phyloP scores from a whole-genome alignment of 2,797 vertebrate genomes.

The Tinamus major region DNA sequence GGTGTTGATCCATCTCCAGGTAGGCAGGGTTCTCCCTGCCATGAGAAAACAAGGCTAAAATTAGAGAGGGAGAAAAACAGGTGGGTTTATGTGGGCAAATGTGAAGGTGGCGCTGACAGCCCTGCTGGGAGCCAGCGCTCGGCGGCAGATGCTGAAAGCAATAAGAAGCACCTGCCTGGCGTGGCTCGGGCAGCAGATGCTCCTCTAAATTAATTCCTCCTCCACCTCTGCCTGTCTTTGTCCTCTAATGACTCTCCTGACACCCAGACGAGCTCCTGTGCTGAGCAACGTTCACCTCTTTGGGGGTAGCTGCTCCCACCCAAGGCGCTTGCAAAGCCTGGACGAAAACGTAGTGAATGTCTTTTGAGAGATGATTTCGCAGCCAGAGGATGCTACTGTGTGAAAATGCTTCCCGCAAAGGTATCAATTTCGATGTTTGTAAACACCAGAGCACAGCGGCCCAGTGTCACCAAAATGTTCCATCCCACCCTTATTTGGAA shows the following conservation, averaged over 20 bases:
- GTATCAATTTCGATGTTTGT: neutral
- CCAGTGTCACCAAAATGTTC: neutral
- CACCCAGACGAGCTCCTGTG: neutral
- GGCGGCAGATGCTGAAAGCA: conserved; percentile 4
- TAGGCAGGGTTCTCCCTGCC: neutral
- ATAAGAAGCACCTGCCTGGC: conserved; percentile 48
- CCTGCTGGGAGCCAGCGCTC: neutral
- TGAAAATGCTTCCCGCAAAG: neutral
- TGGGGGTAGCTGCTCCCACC: rapidly evolving
- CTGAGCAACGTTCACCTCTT: neutral
- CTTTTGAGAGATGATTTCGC: neutral
- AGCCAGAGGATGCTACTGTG: neutral
- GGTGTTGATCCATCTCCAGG: neutral
- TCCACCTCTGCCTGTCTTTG: neutral
- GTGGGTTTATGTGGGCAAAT: conserved; percentile 41
- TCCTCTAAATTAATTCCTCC: conserved; percentile 21
- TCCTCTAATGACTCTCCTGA: neutral
- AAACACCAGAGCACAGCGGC: neutral
- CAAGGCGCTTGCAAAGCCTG: neutral
- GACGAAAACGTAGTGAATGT: neutral
- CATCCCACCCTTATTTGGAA: neutral
- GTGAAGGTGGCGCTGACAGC: conserved; percentile 14
- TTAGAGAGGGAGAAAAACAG: neutral
- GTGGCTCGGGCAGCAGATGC: conserved; percentile 29
- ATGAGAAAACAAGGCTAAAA: neutral